A percentile compares a stretch with the other conserved stretches of the same genome.
Conservation (phyloP, 2,888 invertebrate genomes). For the Alloscopus bannaensis region DNA sequence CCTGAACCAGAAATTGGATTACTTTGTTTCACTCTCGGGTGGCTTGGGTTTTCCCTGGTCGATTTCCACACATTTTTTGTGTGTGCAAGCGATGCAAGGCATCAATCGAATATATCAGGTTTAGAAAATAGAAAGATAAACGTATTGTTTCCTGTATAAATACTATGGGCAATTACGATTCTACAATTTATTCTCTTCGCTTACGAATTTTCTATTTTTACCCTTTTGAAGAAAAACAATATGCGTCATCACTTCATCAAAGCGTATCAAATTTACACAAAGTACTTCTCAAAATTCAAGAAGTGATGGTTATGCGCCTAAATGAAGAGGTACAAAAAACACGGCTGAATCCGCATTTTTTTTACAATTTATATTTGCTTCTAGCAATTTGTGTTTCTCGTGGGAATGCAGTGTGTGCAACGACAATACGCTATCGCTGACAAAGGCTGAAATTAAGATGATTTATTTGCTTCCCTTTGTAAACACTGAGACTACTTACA, state of each 20-base stretch:
- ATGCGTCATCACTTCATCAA: conserved; percentile 16
- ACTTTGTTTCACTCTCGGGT: conserved; percentile 12
- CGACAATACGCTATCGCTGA: too few relatives aligned
- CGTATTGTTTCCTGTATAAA: background rate
- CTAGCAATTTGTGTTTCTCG: too few relatives aligned
- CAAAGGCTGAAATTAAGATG: too few relatives aligned
- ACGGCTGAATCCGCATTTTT: too few relatives aligned
- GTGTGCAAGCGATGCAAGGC: background rate
- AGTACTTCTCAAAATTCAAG: background rate
- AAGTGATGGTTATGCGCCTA: too few relatives aligned
- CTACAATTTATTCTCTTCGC: background rate
- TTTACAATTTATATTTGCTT: too few relatives aligned
- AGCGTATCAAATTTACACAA: conserved; percentile 14
- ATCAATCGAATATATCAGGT: background rate
- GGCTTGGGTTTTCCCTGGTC: conserved; percentile 52
- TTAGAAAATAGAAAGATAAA: conserved; percentile 3
- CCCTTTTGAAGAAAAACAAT: background rate
- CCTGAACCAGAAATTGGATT: background rate
- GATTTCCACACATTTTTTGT: conserved; percentile 1
- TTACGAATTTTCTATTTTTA: background rate
- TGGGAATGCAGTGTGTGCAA: too few relatives aligned
- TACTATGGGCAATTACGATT: background rate
- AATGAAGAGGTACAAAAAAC: too few relatives aligned
- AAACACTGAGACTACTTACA: too few relatives aligned
- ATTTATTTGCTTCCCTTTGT: too few relatives aligned